A percentile compares a stretch with the other conserved stretches of the same genome.
phyloP scores from a whole-genome alignment of 2,888 invertebrate genomes.

The Orthosia gracilis region DNA sequence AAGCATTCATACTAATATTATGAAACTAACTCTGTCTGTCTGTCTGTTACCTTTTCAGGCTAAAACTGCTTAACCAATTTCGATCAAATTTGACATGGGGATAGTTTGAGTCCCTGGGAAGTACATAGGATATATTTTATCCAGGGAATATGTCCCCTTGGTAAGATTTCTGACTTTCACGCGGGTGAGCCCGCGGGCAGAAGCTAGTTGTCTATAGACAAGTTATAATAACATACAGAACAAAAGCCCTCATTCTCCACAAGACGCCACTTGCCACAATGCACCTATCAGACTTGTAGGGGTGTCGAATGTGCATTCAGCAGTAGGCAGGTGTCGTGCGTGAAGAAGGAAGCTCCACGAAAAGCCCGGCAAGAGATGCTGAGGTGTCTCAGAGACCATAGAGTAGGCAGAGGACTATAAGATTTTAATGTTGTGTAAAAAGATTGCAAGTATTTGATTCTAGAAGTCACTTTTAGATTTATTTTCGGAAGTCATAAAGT shows the following conservation, averaged over 20 bases:
- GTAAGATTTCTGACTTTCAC: no score
- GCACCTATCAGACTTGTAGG: conserved; percentile 67
- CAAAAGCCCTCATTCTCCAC: conserved; percentile 35
- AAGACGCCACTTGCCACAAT: conserved; percentile 57
- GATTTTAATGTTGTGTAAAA: not conserved
- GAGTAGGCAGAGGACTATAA: conserved; percentile 39
- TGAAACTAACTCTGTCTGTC: no score
- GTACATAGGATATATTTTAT: no score
- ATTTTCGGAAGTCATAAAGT: no score
- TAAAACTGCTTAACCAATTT: no score
- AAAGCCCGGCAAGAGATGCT: conserved; percentile 76
- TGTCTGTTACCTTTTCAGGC: no score
- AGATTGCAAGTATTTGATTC: not conserved
- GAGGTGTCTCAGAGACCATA: conserved; percentile 74
- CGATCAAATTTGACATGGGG: no score
- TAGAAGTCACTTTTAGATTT: no score
- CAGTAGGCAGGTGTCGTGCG: conserved; percentile 72
- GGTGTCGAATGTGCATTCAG: conserved; percentile 81
- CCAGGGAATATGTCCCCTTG: no score
- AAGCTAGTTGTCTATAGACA: conserved; percentile 2
- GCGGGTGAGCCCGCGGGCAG: no score
- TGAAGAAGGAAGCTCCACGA: conserved; percentile 81
- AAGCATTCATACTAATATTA: no score
- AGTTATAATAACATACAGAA: conserved; percentile 44
- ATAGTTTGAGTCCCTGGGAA: no score